Evolutionary conservation across 2,888 invertebrate species (phyloP).

Genomic region (Erynnis tages): DNA sequence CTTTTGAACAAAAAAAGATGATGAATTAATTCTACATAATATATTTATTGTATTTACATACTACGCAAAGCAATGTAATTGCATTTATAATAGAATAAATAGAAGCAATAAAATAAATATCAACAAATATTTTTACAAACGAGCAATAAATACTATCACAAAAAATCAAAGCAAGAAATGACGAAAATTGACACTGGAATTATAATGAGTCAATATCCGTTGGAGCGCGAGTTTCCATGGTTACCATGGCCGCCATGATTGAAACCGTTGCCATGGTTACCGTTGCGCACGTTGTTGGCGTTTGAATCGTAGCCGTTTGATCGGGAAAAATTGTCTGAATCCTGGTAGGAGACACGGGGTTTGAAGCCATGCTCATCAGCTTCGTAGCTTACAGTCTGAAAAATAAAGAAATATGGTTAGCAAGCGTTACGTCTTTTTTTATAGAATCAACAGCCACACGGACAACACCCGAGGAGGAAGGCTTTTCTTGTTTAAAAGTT

Average conservation of each 20-base stretch:
- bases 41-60: no score
- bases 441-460: no score
- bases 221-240: slow-evolving; percentile 35
- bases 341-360: slow-evolving; percentile 85
- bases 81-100: no score
- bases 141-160: slow-evolving; percentile 13
- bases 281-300: slow-evolving; percentile 46
- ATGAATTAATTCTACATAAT: no score
- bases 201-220: slow-evolving; percentile 31
- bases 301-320: slow-evolving; percentile 60
- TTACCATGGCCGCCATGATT: slow-evolving; percentile 36
- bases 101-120: no score
- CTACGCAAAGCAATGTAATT: no score
- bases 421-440: no score
- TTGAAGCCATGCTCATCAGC: slow-evolving; percentile 86
- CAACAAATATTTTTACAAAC: neutral
- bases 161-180: neutral
- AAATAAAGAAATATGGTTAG: slow-evolving; percentile 5
- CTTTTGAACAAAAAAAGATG: no score
- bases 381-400: slow-evolving; percentile 85
- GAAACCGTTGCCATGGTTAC: slow-evolving; percentile 40
- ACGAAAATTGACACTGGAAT: neutral
- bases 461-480: no score
- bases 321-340: slow-evolving; percentile 58
- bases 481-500: no score